Evolutionary conservation across 2,888 invertebrate species (phyloP), one percentile per base, ranked within the genome.

Genomic region (Epistrophe eligans): DNA sequence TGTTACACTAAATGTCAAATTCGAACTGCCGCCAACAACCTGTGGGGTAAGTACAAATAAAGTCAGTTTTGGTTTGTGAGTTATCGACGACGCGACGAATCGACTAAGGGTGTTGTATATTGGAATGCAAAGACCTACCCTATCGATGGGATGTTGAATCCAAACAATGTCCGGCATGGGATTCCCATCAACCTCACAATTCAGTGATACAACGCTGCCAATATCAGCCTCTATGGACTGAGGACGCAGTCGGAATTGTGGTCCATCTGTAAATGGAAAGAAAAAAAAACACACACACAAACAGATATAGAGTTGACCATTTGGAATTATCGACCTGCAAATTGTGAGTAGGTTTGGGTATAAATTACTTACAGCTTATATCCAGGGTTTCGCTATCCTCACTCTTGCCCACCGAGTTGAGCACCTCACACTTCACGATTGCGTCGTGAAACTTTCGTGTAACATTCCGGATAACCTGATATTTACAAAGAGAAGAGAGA

Each of bases 341-440:
- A 48, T 62, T 62, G 62, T 43, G 38, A 60, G 38, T 60, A 24
- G 15, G 62, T 10, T 2, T 15, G 32, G 4, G 28, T 38, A 4
- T 3, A 17, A 19, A 52, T 55, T 55, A 96, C 98, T 97, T 94
- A 98, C 98, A 98, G 91, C 97, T 96, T 73, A 99, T 96, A 92
- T 97, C 97, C 89, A 99, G 93, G 0, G 96, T 96, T 92, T 97
- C 96, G 55, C 97, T 96, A 90, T 97, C 97, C 91, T 97, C 96
- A 89, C 97, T 97, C 91, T 97, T 97, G 15, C 98, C 99, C n/a
- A 99, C 97, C 15, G 96, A 95, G 92, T 99, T 99, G 92, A 96
- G 96, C 3, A 97, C 98, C 92, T 97, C 97, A 92, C 99, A 99
- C 91, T 97, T 97, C 87, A 99, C 95, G 74, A 96, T 96, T 32